Evolutionary conservation across 2,888 invertebrate genomes (phyloP).

Genomic region (Entomobrya proxima): DNA sequence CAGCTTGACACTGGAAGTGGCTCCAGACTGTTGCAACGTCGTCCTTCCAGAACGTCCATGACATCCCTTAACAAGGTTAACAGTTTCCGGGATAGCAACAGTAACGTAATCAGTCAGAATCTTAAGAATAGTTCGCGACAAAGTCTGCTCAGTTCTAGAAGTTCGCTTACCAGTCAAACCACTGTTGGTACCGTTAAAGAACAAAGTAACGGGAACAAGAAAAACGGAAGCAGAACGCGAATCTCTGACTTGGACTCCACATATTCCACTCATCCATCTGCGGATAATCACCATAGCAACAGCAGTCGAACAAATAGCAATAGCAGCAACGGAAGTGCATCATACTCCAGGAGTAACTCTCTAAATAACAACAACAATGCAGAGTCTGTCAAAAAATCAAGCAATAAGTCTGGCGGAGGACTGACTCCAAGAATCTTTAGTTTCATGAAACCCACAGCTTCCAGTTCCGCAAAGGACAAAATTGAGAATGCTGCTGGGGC

Average conservation of each 20-base stretch:
- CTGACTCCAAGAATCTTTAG: constrained; percentile 78
- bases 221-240: constrained; percentile 57
- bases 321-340: constrained; percentile 79
- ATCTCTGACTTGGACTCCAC: constrained; percentile 60
- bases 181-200: constrained; percentile 87
- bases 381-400: constrained; percentile 75
- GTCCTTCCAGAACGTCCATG: constrained; percentile 49
- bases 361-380: constrained; percentile 78
- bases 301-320: constrained; percentile 81
- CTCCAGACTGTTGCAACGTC: constrained; percentile 75
- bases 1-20: background rate
- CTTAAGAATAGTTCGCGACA: constrained; percentile 82
- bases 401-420: constrained; percentile 68
- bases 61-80: constrained; percentile 45
- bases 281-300: constrained; percentile 78
- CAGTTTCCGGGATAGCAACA: constrained; percentile 61
- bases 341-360: constrained; percentile 79
- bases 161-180: constrained; percentile 88
- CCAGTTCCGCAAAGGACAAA: constrained; percentile 86
- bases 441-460: constrained; percentile 92
- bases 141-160: constrained; percentile 88
- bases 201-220: constrained; percentile 52
- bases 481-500: constrained; percentile 55
- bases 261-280: constrained; percentile 70
- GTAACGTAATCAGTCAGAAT: constrained; percentile 59